Evolutionary conservation across 2,113 vertebrate genomes (phyloP), one percentile per base, ranked within the genome.

Genomic region (Xyrauchen texanus): DNA sequence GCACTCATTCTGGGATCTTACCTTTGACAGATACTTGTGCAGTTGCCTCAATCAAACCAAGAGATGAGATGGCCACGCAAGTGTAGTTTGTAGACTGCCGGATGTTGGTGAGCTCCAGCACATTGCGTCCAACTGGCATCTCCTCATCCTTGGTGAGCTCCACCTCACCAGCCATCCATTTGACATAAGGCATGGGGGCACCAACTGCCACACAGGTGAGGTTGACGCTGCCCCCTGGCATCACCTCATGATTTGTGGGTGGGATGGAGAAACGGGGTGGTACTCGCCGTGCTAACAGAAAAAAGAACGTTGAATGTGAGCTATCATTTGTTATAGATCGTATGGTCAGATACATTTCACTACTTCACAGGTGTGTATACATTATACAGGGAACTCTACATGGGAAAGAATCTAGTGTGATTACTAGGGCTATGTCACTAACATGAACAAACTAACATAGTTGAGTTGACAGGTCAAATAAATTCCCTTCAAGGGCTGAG

Each of bases 251-350:
- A 91, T 95, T 95, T 88, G 92, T 96, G 11, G 98, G 98, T 83
- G 97, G 97, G 87, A 99, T 99, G 90, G 98, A 99, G 93, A 99
- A 99, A 82, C 97, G 96, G 65, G 98, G 98, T 74, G 98, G 95
- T 82, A 99, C 96, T 6, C 96, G 95, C 6, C 98, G 97, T 86
- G 98, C 97, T 99, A 88, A 92, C 91, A 87, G 90, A 88, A 86
- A 55, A 55, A 60, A 51, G 13, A 68, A 70, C 49, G 58, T 47
- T 9, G 12, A 9, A 8, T 16, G 16, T 61, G 5, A 12, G 6
- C 4, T 47, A 6, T 11, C 5, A 34, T 49, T 49, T 49, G 8
- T 49, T 49, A 49, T 49, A 6, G 21, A 34, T 34, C 1, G 21
- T 34, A 34, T 34, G 21, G 21, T 34, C 21, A 34, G 21, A 34